A percentile compares a stretch with the other conserved stretches of the same genome.
phyloP scores from a whole-genome alignment of 2,888 invertebrate species.

The Fragum sueziense region DNA sequence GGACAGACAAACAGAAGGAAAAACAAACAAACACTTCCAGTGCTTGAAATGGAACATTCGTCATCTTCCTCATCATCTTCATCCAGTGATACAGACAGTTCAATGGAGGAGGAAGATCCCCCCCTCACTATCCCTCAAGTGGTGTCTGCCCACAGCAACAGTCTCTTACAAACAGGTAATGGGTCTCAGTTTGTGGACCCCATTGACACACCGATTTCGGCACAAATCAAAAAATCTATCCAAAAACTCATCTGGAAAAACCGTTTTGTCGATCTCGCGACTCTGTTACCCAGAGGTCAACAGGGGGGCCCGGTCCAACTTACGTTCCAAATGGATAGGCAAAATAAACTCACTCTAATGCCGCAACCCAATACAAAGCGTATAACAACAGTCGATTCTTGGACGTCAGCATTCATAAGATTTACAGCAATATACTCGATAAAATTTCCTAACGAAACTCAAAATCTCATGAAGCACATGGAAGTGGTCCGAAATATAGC shows the following conservation, averaged over 20 bases:
- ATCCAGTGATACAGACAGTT: too few species aligned
- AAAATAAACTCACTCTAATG: too few species aligned
- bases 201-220: background rate
- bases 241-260: background rate
- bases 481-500: conserved; percentile 42
- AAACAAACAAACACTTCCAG: too few species aligned
- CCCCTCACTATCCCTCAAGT: background rate
- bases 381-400: background rate
- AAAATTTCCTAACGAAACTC: conserved; percentile 31
- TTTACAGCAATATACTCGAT: conserved; percentile 28
- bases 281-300: background rate
- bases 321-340: too few species aligned
- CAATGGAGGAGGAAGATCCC: too few species aligned
- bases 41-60: too few species aligned
- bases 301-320: too few species aligned
- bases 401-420: conserved; percentile 37
- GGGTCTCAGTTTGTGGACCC: background rate
- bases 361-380: too few species aligned
- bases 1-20: too few species aligned
- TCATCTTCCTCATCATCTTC: too few species aligned
- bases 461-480: conserved; percentile 41
- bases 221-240: background rate
- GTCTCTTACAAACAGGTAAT: background rate
- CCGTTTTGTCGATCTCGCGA: background rate
- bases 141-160: background rate